phyloP scores from a whole-genome alignment of 2,888 invertebrate genomes.

The Ormia ochracea region DNA sequence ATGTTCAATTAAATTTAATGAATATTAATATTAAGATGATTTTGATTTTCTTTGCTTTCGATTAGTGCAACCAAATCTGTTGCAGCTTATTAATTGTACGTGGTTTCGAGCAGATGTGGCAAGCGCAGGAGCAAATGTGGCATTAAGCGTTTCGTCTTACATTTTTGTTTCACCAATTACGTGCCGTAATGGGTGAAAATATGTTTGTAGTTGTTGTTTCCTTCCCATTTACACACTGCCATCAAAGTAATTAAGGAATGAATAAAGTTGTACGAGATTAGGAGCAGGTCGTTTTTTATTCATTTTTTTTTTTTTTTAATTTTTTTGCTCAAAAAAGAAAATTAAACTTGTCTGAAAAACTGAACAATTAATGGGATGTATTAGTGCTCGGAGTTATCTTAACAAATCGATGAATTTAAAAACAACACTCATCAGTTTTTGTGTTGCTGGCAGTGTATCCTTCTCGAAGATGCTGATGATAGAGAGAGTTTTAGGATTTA shows the following conservation, averaged over 20 bases:
- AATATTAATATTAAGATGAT: slow-evolving; percentile 62
- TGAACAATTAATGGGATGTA: no score
- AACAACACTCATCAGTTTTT: no score
- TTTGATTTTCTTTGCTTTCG: slow-evolving; percentile 43
- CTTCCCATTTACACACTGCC: not conserved
- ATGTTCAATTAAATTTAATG: slow-evolving; percentile 62
- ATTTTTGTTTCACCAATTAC: slow-evolving; percentile 43
- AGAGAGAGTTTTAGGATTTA: no score
- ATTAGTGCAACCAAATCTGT: slow-evolving; percentile 6
- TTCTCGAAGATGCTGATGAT: no score
- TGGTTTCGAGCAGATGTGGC: slow-evolving; percentile 10
- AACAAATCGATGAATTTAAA: no score
- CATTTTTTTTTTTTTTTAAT: not conserved
- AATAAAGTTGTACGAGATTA: slow-evolving; percentile 29
- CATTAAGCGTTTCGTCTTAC: slow-evolving; percentile 24
- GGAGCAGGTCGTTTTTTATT: not conserved
- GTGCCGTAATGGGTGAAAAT: slow-evolving; percentile 57
- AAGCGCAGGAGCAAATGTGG: not conserved
- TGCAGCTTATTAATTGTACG: slow-evolving; percentile 26
- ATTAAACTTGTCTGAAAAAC: no score
- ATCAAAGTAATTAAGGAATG: slow-evolving; percentile 31
- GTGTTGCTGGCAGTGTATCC: no score
- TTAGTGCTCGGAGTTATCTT: no score
- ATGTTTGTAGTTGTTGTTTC: slow-evolving; percentile 14
- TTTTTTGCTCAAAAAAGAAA: no score